phyloP scores from a whole-genome alignment of 1,140 invertebrate genomes.

The Lanistes nyassanus region DNA sequence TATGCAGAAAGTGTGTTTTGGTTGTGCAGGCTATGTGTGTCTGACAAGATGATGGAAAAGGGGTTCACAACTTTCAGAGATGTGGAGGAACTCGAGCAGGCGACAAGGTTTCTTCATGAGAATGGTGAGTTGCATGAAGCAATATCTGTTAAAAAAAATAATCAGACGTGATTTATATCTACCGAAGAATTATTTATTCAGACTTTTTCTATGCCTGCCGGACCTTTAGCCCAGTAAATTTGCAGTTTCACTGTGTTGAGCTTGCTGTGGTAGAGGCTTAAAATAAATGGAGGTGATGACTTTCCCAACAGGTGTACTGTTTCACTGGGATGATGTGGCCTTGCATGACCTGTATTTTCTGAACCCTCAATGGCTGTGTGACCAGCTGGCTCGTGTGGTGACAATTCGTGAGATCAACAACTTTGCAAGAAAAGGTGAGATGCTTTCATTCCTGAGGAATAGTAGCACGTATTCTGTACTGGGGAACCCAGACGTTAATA shows the following conservation, averaged over 20 bases:
- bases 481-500: no score
- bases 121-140: slow-evolving; percentile 76
- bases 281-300: background rate
- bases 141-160: no score
- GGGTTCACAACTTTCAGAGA: slow-evolving; percentile 77
- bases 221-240: no score
- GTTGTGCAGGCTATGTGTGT: slow-evolving; percentile 54
- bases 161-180: no score
- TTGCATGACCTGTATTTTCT: slow-evolving; percentile 94
- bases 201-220: no score
- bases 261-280: no score
- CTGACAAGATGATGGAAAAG: slow-evolving; percentile 58
- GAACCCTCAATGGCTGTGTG: slow-evolving; percentile 98
- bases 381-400: slow-evolving; percentile 95
- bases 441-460: no score
- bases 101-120: slow-evolving; percentile 96
- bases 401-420: slow-evolving; percentile 96
- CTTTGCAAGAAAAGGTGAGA: slow-evolving; percentile 82
- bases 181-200: no score
- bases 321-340: slow-evolving; percentile 97
- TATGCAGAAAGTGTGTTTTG: slow-evolving; percentile 2
- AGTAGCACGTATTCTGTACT: no score
- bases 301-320: slow-evolving; percentile 79
- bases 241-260: no score
- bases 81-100: slow-evolving; percentile 90